Percentiles rank a stretch among this genome's conserved stretches.
Evolutionary conservation across 1,140 invertebrate species (phyloP).

Genomic region (Drosophila bipectinata): DNA sequence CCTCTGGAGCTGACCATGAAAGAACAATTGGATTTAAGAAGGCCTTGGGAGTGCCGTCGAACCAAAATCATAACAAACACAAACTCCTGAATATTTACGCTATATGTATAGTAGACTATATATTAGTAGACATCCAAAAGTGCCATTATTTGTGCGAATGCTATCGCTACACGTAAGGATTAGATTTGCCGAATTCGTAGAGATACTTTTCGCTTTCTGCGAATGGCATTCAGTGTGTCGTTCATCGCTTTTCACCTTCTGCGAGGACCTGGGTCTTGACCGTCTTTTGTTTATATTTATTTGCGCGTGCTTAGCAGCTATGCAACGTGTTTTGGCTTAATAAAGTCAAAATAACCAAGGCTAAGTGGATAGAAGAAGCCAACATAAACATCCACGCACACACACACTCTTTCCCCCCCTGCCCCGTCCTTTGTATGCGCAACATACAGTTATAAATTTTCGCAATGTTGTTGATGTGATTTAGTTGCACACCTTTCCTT

Average conservation of each 20-base stretch:
- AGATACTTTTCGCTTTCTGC: not conserved
- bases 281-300: slow-evolving; percentile 59
- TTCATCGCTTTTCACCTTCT: not conserved
- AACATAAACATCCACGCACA: slow-evolving; percentile 66
- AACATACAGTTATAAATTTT: slow-evolving; percentile 73
- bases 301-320: slow-evolving; percentile 75
- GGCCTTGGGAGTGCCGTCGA: too few relatives aligned
- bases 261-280: slow-evolving; percentile 26
- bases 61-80: too few relatives aligned
- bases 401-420: slow-evolving; percentile 1
- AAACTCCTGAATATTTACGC: too few relatives aligned
- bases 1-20: slow-evolving; percentile 13
- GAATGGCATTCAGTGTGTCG: slow-evolving; percentile 1
- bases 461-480: slow-evolving; percentile 78
- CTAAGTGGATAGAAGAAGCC: slow-evolving; percentile 76
- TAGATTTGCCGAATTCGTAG: not conserved
- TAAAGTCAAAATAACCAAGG: slow-evolving; percentile 77
- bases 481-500: slow-evolving; percentile 77
- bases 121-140: too few relatives aligned
- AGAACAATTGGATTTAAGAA: not conserved
- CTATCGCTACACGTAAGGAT: not conserved
- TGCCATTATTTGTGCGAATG: not conserved
- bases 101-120: too few relatives aligned
- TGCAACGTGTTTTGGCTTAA: slow-evolving; percentile 80
- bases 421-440: slow-evolving; percentile 16